These are phyloP conservation scores for Gryllus longicercus DNA, from an alignment of 2,888 invertebrate species.

Conservation along the genomic window DNA sequence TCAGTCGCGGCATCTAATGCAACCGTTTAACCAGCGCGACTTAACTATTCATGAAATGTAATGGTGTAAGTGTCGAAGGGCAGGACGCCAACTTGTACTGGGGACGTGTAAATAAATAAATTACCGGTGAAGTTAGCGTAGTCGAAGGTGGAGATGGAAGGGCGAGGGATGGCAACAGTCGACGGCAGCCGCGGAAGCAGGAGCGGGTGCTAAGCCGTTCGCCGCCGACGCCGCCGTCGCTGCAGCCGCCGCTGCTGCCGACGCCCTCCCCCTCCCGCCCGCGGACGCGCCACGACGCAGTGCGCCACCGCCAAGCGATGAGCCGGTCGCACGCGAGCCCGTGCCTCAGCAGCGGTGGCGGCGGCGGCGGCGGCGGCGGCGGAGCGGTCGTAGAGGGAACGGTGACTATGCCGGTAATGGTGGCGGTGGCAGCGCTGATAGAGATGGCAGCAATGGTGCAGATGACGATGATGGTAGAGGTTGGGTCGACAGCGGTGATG, in stretches of 20 bases:
- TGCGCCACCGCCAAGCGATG: constrained; percentile 17
- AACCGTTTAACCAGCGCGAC: not conserved
- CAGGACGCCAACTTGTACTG: not conserved
- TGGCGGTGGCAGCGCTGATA: too few species aligned
- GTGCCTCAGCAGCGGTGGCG: too few species aligned
- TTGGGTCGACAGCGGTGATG: too few species aligned
- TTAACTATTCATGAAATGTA: not conserved
- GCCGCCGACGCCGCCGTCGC: not conserved
- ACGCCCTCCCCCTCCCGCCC: not conserved
- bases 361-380: too few species aligned
- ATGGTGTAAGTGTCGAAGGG: constrained; percentile 17
- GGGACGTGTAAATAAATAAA: constrained; percentile 9
- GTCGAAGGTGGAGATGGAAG: not conserved
- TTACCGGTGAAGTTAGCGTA: not conserved
- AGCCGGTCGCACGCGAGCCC: not conserved
- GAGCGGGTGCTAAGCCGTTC: not conserved
- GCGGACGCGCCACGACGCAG: not conserved
- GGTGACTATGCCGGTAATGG: too few species aligned
- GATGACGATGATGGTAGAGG: too few species aligned
- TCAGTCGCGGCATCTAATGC: not conserved
- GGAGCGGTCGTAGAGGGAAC: too few species aligned
- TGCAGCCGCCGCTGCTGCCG: not conserved
- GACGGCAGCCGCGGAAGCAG: too few species aligned
- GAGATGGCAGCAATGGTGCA: too few species aligned
- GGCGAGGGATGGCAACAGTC: not conserved